Evolutionary conservation across 2,113 vertebrate species (phyloP).

Genomic region (Bufo gargarizans): DNA sequence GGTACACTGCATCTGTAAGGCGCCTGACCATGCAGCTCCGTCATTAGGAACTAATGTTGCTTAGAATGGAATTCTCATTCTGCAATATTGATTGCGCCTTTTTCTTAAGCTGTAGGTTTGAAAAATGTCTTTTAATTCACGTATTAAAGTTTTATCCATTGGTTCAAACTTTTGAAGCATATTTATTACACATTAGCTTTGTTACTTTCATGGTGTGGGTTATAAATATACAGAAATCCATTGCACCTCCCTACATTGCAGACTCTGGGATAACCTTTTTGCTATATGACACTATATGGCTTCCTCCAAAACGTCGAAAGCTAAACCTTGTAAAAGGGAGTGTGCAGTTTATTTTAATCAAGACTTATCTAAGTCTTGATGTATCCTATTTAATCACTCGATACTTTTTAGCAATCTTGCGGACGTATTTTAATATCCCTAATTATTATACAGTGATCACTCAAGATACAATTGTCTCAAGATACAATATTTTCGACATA

Average conservation of each 20-base stretch:
- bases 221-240: neutral
- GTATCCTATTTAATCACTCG: too few species aligned
- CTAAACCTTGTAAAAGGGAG: too few species aligned
- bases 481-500: too few species aligned
- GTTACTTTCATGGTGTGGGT: neutral
- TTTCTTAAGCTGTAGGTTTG: slow-evolving; percentile 43
- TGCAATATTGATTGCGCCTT: slow-evolving; percentile 55
- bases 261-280: neutral
- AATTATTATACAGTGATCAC: too few species aligned
- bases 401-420: too few species aligned
- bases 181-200: slow-evolving; percentile 23
- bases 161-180: slow-evolving; percentile 41
- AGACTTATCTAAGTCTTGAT: too few species aligned
- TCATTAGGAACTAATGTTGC: slow-evolving; percentile 53
- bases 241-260: too few species aligned
- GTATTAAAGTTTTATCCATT: slow-evolving; percentile 46
- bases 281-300: neutral
- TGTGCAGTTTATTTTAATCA: too few species aligned
- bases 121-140: slow-evolving; percentile 55
- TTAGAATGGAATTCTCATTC: slow-evolving; percentile 55
- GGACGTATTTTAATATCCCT: too few species aligned
- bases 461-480: too few species aligned
- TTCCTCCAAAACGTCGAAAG: too few species aligned
- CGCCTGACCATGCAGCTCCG: slow-evolving; percentile 48
- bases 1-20: slow-evolving; percentile 53